These are phyloP conservation scores for Stenodema calcarata DNA, from an alignment of 2,888 invertebrate species.

Conservation along the genomic window DNA sequence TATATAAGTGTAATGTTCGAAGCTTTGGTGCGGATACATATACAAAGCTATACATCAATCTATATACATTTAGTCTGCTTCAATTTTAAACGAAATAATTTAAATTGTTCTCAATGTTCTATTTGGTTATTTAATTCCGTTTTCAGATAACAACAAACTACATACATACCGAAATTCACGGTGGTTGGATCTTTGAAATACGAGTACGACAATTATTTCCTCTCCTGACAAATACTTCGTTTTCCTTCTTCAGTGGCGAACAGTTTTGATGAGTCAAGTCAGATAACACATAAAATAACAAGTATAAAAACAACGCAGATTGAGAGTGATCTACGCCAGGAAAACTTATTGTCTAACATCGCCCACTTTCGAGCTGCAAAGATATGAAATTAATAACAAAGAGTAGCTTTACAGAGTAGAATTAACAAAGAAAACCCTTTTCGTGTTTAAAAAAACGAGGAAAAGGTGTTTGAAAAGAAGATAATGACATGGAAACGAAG, in stretches of 20 bases:
- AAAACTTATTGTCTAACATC: slow-evolving; percentile 16
- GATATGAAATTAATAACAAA: background rate
- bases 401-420: background rate
- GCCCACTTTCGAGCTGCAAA: background rate
- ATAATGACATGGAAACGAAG: background rate
- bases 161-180: background rate
- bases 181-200: background rate
- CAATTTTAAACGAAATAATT: background rate
- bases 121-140: background rate
- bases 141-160: background rate
- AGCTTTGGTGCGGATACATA: slow-evolving; percentile 26
- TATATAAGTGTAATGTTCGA: background rate
- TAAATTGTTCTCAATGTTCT: background rate
- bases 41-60: slow-evolving; percentile 21
- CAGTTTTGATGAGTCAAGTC: background rate
- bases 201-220: background rate
- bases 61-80: background rate
- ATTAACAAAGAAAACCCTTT: background rate
- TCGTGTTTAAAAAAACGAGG: background rate
- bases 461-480: background rate
- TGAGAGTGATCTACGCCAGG: background rate
- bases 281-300: background rate
- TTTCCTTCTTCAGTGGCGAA: background rate
- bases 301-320: background rate
- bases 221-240: background rate